Base-by-base conservation (phyloP, 2,797 vertebrate genomes). In the Sorex maritimensis region DNA sequence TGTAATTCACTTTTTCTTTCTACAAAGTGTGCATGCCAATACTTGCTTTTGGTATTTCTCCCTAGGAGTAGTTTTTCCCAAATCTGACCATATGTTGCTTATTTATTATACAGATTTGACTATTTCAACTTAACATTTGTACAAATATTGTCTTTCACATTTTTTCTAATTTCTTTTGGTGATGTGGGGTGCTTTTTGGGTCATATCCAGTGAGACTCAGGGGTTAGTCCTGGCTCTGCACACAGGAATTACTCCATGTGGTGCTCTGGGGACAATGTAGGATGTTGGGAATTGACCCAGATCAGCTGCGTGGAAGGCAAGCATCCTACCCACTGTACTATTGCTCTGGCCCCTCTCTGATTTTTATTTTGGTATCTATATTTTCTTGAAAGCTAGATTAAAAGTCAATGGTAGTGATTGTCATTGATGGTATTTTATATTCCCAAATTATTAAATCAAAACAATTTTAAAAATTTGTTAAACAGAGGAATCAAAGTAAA, bases 381-480 rank as follows among this genome's bases (percentile, higher is more conserved):
- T 55, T 69, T 90, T 91, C 21, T 91, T 78, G 65, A 46, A 23
- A 61, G 23, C 2, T 58, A 55, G 9, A 90, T 71, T 81, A 41
- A 61, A 65, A 74, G 14, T 21, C 63, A 67, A 2, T 68, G 9
- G 6, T 81, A 72, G 61, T 84, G 26, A 13, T 30, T 41, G 5
- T 34, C 28, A 74, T 67, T 12, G 10, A 49, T 26, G 72, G 75
- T 74, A 10, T 52, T 87, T 87, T 38, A 17, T 73, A 52, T 68
- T 67, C 15, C 10, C 38, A 68, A 92, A 83, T 2, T n/a, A 34
- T 61, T 61, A 15, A 61, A 23, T 21, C 21, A 7, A 61, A 61
- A 61, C 17, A 19, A 21, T 61, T 13, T 55, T 30, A 77, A 89
- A 77, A 58, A 34, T 1, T 9, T 82, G 23, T 41, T 80, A 15